Percentiles rank a stretch among this genome's conserved stretches.
phyloP scores from a whole-genome alignment of 2,888 invertebrate genomes.

The Aricia artaxerxes region DNA sequence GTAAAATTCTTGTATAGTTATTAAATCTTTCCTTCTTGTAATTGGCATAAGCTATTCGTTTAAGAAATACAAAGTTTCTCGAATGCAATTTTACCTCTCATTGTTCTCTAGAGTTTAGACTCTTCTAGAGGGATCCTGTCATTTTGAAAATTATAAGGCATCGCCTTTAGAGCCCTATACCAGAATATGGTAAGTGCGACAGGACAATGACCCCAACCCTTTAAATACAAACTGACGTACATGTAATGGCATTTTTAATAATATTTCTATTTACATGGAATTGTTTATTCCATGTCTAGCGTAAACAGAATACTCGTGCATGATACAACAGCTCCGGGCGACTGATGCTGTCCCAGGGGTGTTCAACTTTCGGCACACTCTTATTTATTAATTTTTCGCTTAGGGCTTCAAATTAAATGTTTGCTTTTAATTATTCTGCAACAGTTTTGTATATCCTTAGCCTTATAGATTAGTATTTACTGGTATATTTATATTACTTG shows the following conservation, averaged over 20 bases:
- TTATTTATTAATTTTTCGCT: conserved; percentile 33
- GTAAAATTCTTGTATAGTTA: not conserved
- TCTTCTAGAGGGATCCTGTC: not conserved
- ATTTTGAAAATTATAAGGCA: not conserved
- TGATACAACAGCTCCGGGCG: conserved; percentile 64
- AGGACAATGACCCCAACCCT: not conserved
- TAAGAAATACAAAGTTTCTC: too few species aligned
- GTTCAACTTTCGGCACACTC: conserved; percentile 48
- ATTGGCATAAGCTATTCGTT: not conserved
- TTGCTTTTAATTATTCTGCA: conserved; percentile 29
- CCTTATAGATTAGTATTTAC: not conserved
- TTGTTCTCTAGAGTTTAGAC: too few species aligned
- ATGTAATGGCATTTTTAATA: conserved; percentile 21
- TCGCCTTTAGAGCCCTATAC: too few species aligned
- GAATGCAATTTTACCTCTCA: too few species aligned
- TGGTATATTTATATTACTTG: not conserved
- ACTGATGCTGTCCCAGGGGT: conserved; percentile 53
- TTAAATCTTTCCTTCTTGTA: not conserved
- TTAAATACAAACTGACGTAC: conserved; percentile 4
- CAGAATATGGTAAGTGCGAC: not conserved
- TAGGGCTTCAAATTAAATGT: conserved; percentile 35
- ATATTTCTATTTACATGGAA: conserved; percentile 19
- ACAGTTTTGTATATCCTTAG: not conserved
- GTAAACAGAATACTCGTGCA: conserved; percentile 54
- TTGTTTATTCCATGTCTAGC: conserved; percentile 25